Evolutionary conservation across 2,113 vertebrate species (phyloP).

Genomic region (Solea senegalensis): DNA sequence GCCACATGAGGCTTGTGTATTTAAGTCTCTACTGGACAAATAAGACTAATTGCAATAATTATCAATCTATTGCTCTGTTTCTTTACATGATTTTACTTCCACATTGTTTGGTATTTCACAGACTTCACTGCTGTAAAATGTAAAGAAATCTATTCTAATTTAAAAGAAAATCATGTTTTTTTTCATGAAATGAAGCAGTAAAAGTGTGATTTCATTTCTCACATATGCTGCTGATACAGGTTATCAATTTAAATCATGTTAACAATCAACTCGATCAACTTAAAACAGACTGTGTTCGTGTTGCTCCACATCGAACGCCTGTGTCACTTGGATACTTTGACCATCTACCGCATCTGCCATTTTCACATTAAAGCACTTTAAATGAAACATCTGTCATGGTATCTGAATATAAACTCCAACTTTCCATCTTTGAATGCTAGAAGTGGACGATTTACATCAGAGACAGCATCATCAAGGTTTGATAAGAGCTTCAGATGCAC

Average conservation of each 20-base stretch:
- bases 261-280: no score
- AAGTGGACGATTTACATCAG: neutral
- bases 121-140: neutral
- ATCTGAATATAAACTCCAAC: neutral
- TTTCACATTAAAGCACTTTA: neutral
- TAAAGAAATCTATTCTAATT: neutral
- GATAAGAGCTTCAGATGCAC: neutral
- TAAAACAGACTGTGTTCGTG: no score
- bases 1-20: neutral
- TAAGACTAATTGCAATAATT: neutral
- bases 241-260: no score
- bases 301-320: neutral
- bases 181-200: neutral
- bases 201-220: no score
- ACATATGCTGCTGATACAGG: no score
- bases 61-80: neutral
- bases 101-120: neutral
- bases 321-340: no score
- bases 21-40: neutral
- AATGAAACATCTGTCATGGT: neutral
- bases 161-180: neutral
- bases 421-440: no score
- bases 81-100: neutral
- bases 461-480: neutral
- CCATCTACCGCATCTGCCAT: neutral